A percentile compares a stretch with the other conserved stretches of the same genome.
Evolutionary conservation across 2,113 vertebrate species (phyloP).

Genomic region (Corvus cornix): DNA sequence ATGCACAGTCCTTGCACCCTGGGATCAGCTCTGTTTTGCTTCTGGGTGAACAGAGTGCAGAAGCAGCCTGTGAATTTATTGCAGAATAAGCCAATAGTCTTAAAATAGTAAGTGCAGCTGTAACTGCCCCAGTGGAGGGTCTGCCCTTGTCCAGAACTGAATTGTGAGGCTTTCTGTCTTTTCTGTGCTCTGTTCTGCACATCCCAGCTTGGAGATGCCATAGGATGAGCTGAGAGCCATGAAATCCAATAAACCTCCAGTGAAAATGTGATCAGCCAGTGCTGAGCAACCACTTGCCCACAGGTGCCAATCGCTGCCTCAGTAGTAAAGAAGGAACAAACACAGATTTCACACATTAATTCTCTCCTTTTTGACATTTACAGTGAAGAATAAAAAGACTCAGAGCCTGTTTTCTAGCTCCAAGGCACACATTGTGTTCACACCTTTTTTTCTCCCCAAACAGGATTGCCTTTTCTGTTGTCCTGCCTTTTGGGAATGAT

Average conservation of each 20-base stretch:
- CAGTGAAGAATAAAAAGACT: rapidly evolving
- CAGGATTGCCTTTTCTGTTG: background rate
- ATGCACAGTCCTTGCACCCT: background rate
- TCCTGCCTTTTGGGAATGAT: background rate
- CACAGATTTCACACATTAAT: background rate
- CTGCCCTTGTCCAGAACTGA: background rate
- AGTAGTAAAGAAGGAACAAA: background rate
- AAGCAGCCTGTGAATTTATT: background rate
- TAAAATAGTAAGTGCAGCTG: background rate
- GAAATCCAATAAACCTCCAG: background rate
- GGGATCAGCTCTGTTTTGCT: background rate
- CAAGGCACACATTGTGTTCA: background rate
- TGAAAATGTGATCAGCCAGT: background rate
- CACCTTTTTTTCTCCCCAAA: background rate
- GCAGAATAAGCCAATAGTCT: background rate
- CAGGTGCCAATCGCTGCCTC: background rate
- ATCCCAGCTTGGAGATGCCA: background rate
- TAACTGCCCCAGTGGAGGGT: background rate
- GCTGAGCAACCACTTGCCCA: background rate
- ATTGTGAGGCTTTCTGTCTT: background rate
- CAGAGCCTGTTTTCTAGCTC: background rate
- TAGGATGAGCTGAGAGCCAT: background rate
- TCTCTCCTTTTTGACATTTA: background rate
- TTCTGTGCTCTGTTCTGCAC: background rate
- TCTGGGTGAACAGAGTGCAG: background rate